Evolutionary conservation across 2,113 vertebrate species (phyloP).

Genomic region (Megaceryle torquata): DNA sequence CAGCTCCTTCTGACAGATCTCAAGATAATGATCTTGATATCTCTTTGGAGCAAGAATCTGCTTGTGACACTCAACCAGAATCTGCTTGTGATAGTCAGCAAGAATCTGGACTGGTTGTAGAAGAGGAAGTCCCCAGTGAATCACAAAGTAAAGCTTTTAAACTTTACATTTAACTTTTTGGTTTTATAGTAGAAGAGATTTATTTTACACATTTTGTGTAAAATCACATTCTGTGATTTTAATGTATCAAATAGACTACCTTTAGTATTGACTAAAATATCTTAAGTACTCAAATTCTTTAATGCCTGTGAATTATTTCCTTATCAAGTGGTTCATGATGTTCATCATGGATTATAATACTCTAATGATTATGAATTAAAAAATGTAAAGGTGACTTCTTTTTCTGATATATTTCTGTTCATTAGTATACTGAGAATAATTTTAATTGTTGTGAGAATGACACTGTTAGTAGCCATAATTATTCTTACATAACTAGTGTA

Average conservation of each 20-base stretch:
- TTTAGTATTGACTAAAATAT: not conserved
- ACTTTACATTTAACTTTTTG: not conserved
- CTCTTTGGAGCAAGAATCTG: slow-evolving; percentile 78
- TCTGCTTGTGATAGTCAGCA: not conserved
- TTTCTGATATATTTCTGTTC: not conserved
- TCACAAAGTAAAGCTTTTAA: slow-evolving; percentile 48
- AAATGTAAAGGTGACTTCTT: not conserved
- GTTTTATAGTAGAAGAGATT: not conserved
- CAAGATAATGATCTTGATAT: slow-evolving; percentile 87
- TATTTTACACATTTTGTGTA: not conserved
- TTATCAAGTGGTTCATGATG: not conserved
- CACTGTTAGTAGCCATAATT: not conserved
- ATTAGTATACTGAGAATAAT: not conserved
- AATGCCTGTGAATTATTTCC: not conserved
- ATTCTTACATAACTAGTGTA: not conserved
- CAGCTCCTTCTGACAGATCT: slow-evolving; percentile 66
- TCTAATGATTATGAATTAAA: not conserved
- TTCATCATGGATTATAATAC: not conserved
- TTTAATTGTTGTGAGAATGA: not conserved
- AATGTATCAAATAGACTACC: not conserved
- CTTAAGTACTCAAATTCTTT: not conserved
- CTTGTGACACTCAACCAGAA: slow-evolving; percentile 32
- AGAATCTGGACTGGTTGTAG: not conserved
- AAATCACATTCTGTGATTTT: not conserved
- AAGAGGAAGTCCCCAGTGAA: not conserved